Percentiles rank a stretch among this genome's conserved stretches.
Conservation (phyloP, 2,888 invertebrate genomes). For the Clunio marinus region DNA sequence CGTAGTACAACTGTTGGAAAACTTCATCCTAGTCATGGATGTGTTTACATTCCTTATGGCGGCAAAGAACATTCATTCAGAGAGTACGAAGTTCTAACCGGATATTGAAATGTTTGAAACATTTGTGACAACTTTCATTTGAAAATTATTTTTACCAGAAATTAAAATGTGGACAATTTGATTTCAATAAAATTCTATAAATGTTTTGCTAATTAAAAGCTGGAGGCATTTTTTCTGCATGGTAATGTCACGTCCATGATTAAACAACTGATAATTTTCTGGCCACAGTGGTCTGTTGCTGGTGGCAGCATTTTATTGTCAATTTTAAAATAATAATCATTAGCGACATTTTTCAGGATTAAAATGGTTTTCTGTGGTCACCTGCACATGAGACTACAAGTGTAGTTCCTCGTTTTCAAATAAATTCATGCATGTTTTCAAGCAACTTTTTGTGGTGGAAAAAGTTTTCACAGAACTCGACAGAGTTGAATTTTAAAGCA, state of each 20-base stretch:
- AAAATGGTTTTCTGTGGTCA: too few relatives aligned
- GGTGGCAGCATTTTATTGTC: background rate
- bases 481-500: too few relatives aligned
- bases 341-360: background rate
- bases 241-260: constrained; percentile 1
- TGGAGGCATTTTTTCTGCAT: background rate
- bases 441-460: too few relatives aligned
- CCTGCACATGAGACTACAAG: too few relatives aligned
- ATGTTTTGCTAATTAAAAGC: constrained; percentile 1
- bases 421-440: too few relatives aligned
- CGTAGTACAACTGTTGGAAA: constrained; percentile 67
- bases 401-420: too few relatives aligned
- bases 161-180: too few relatives aligned
- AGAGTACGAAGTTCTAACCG: constrained; percentile 67
- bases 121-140: background rate
- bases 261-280: background rate
- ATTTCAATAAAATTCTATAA: constrained; percentile 4
- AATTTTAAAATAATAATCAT: constrained; percentile 1
- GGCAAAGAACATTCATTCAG: constrained; percentile 68
- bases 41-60: constrained; percentile 71
- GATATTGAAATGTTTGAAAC: constrained; percentile 40
- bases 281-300: background rate
- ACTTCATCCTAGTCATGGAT: constrained; percentile 72
- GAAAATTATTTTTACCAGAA: too few relatives aligned
- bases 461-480: too few relatives aligned